These are phyloP conservation scores for Gorilla gorilla DNA, from an alignment of 2,113 vertebrate species.

Conservation along the genomic window DNA sequence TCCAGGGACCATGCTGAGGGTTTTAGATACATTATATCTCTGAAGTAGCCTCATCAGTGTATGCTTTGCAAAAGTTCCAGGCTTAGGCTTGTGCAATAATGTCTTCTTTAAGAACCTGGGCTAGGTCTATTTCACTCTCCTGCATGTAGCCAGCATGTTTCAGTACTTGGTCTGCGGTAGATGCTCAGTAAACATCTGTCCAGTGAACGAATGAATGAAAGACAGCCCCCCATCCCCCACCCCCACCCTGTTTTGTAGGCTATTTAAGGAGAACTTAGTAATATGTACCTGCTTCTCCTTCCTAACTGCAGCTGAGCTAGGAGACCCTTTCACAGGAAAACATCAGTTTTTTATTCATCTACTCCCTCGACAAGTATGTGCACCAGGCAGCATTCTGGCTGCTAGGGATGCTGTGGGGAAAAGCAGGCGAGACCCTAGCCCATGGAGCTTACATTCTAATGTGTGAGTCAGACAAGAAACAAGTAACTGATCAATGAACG, in stretches of 20 bases:
- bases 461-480: background rate
- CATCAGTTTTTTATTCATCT: background rate
- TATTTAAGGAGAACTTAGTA: background rate
- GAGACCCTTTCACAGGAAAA: background rate
- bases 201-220: background rate
- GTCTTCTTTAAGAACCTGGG: background rate
- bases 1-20: background rate
- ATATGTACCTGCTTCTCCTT: background rate
- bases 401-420: background rate
- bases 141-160: background rate
- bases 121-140: background rate
- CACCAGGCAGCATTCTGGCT: background rate
- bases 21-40: background rate
- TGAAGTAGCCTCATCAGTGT: background rate
- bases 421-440: background rate
- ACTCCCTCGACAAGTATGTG: background rate
- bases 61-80: background rate
- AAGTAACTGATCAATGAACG: background rate
- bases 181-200: background rate
- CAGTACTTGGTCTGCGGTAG: background rate
- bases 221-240: background rate
- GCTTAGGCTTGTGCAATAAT: background rate
- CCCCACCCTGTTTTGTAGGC: background rate
- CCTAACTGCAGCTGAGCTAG: background rate
- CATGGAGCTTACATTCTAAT: background rate